Percentiles rank a stretch among this genome's conserved stretches.
phyloP scores from a whole-genome alignment of 1,140 invertebrate species.

The Dinothrombium tinctorium region DNA sequence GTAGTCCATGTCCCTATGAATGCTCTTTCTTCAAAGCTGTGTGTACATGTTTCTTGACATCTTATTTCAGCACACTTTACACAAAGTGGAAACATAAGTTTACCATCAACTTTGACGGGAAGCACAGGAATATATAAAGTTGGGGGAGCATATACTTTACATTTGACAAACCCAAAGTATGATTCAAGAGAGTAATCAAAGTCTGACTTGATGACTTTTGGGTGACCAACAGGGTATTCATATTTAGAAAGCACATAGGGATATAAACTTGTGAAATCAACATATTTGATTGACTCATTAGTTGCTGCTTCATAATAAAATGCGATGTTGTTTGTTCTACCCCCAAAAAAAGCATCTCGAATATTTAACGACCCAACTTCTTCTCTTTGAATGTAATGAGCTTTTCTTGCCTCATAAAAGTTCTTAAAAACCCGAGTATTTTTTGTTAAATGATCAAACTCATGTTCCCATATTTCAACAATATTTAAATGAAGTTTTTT shows the following conservation, averaged over 20 bases:
- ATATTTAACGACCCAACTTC: background rate
- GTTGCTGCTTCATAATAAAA: background rate
- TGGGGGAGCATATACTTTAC: slow-evolving; percentile 1
- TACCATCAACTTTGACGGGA: background rate
- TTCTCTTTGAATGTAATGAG: background rate
- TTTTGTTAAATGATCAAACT: background rate
- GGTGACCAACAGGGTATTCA: slow-evolving; percentile 7
- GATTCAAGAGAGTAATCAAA: slow-evolving; percentile 3
- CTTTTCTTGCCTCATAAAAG: background rate
- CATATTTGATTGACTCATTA: slow-evolving; percentile 3
- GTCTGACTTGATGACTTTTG: background rate
- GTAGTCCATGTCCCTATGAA: slow-evolving; percentile 20
- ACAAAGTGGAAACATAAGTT: slow-evolving; percentile 16
- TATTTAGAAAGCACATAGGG: slow-evolving; percentile 2
- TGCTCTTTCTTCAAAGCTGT: slow-evolving; percentile 17
- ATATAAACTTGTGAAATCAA: slow-evolving; percentile 6
- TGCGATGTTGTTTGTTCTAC: slow-evolving; percentile 7
- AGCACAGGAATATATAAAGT: slow-evolving; percentile 1
- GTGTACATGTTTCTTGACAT: slow-evolving; percentile 10
- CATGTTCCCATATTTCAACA: slow-evolving; percentile 2
- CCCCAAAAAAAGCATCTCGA: slow-evolving; percentile 8
- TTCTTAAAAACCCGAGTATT: background rate
- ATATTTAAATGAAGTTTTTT: background rate
- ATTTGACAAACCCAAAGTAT: slow-evolving; percentile 10
- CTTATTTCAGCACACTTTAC: slow-evolving; percentile 10